These are phyloP conservation scores for Proteles cristata DNA, from an alignment of 2,113 vertebrate species.

Conservation along the genomic window DNA sequence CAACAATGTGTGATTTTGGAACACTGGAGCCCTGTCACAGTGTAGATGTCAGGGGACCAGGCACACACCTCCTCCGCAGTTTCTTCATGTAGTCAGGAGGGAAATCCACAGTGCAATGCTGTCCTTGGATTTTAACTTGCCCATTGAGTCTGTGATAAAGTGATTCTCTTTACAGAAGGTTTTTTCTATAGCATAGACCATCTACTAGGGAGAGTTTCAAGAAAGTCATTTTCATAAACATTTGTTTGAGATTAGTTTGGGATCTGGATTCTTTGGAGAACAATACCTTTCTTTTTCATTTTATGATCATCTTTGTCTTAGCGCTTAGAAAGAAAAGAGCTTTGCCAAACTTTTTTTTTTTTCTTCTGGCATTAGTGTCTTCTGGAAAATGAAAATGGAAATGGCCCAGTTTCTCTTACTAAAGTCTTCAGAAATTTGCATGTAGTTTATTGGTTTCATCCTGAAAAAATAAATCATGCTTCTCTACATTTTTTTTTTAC, in stretches of 20 bases:
- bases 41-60: not conserved
- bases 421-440: slow-evolving; percentile 50
- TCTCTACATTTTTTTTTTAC: not conserved
- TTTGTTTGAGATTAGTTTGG: slow-evolving; percentile 51
- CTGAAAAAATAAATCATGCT: slow-evolving; percentile 10
- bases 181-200: not conserved
- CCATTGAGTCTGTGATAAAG: not conserved
- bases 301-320: slow-evolving; percentile 59
- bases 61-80: not conserved
- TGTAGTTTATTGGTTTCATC: slow-evolving; percentile 38
- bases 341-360: slow-evolving; percentile 62
- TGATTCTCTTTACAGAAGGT: not conserved
- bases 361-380: slow-evolving; percentile 28
- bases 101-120: not conserved
- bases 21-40: not conserved
- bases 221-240: slow-evolving; percentile 47
- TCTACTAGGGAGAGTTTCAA: not conserved
- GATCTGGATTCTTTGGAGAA: slow-evolving; percentile 42
- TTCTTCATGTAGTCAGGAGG: not conserved
- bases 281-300: slow-evolving; percentile 46
- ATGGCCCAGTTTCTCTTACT: slow-evolving; percentile 52
- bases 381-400: slow-evolving; percentile 72
- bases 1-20: not conserved
- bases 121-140: not conserved
- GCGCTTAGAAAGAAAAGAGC: slow-evolving; percentile 61